phyloP scores from a whole-genome alignment of 2,797 vertebrate species.

The Esox masquinongy region DNA sequence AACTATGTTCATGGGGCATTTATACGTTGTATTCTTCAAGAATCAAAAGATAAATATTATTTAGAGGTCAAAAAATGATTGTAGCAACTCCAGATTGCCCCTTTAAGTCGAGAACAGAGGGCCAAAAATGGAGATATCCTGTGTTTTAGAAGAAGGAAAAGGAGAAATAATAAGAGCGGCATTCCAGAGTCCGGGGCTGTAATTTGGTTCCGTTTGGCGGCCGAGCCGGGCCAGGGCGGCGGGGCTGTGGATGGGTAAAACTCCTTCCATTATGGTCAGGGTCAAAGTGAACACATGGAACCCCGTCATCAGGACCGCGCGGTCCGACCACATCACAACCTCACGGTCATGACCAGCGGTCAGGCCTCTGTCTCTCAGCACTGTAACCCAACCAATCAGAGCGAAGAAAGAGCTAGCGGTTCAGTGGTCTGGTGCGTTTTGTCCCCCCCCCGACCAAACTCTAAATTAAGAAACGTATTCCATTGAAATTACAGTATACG shows the following conservation, averaged over 20 bases:
- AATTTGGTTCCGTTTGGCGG: slow-evolving; percentile 78
- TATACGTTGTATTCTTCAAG: no score
- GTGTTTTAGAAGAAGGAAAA: slow-evolving; percentile 73
- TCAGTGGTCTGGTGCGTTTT: slow-evolving; percentile 62
- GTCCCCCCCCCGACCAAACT: slow-evolving; percentile 74
- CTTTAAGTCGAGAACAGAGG: no score
- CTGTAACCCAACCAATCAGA: slow-evolving; percentile 71
- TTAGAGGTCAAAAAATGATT: no score
- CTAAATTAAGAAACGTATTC: slow-evolving; percentile 80
- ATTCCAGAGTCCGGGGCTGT: slow-evolving; percentile 79
- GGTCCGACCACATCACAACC: slow-evolving; percentile 79
- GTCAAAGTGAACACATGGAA: slow-evolving; percentile 79
- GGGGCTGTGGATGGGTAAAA: slow-evolving; percentile 56
- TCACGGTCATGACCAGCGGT: slow-evolving; percentile 74
- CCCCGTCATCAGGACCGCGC: slow-evolving; percentile 77
- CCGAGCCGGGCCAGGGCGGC: background rate
- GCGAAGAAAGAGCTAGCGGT: slow-evolving; percentile 37
- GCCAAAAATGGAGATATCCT: slow-evolving; percentile 13
- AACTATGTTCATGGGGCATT: no score
- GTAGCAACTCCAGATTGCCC: no score
- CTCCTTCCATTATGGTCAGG: slow-evolving; percentile 82
- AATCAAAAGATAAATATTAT: no score
- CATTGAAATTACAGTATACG: slow-evolving; percentile 77
- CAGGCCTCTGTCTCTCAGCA: slow-evolving; percentile 74
- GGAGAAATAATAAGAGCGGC: slow-evolving; percentile 81